These are phyloP conservation scores for Erpetoichthys calabaricus DNA, from an alignment of 2,797 vertebrate species.

Conservation along the genomic window DNA sequence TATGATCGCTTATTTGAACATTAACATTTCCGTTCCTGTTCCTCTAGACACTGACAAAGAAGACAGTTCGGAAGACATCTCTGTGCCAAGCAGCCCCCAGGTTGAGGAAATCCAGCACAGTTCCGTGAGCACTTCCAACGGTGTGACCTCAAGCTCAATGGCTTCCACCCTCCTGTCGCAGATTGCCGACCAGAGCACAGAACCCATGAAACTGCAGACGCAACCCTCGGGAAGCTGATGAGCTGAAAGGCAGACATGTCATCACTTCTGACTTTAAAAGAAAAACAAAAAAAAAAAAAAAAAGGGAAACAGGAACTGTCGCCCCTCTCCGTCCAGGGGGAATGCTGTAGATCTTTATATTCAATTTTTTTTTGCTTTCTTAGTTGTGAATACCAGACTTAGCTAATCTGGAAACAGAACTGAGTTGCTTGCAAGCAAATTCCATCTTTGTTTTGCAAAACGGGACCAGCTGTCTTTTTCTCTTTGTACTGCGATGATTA, in stretches of 20 bases:
- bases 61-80: constrained; percentile 88
- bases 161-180: constrained; percentile 53
- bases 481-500: too few relatives aligned
- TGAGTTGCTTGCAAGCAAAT: constrained; percentile 44
- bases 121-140: constrained; percentile 96
- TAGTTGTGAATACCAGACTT: constrained; percentile 16
- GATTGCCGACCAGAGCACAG: constrained; percentile 77
- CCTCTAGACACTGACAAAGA: constrained; percentile 74
- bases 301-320: background rate
- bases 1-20: too few relatives aligned
- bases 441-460: constrained; percentile 25
- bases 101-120: constrained; percentile 93
- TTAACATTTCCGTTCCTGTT: background rate
- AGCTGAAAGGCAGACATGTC: constrained; percentile 28
- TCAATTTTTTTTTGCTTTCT: constrained; percentile 16
- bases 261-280: constrained; percentile 53
- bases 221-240: constrained; percentile 90
- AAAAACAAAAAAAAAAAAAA: constrained; percentile 45
- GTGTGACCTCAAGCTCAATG: constrained; percentile 72
- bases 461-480: constrained; percentile 20
- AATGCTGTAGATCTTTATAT: background rate
- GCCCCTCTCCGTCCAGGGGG: constrained; percentile 49
- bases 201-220: constrained; percentile 58
- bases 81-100: constrained; percentile 82
- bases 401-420: constrained; percentile 26